These are phyloP conservation scores for Cryptotermes secundus DNA, from an alignment of 1,140 invertebrate genomes.

Conservation along the genomic window DNA sequence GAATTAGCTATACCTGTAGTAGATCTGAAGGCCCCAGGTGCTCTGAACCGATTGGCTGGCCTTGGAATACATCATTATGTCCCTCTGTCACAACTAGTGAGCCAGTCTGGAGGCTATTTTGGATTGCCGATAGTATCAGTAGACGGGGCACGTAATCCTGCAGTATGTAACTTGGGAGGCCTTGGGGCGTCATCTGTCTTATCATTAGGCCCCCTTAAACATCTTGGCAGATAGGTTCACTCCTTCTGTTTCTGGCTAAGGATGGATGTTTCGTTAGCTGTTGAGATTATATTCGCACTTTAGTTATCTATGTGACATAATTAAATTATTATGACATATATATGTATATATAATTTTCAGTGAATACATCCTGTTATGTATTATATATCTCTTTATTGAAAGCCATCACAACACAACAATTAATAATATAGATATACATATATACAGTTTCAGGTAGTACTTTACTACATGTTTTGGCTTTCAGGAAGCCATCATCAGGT, in stretches of 20 bases:
- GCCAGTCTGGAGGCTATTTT: conserved; percentile 61
- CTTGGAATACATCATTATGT: conserved; percentile 74
- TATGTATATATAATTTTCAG: too few relatives aligned
- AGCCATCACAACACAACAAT: too few relatives aligned
- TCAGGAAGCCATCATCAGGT: too few relatives aligned
- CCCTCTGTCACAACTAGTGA: conserved; percentile 64
- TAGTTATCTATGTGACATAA: too few relatives aligned
- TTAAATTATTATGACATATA: too few relatives aligned
- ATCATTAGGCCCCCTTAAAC: conserved; percentile 67
- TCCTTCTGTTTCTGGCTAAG: background rate
- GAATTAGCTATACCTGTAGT: conserved; percentile 72
- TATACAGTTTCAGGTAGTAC: too few relatives aligned
- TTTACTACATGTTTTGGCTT: too few relatives aligned
- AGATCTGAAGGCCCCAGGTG: conserved; percentile 65
- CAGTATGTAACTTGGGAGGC: conserved; percentile 59
- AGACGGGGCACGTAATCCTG: conserved; percentile 62
- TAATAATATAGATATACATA: too few relatives aligned
- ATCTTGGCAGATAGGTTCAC: conserved; percentile 49
- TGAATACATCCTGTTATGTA: too few relatives aligned
- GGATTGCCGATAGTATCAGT: conserved; percentile 71
- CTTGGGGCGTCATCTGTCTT: conserved; percentile 65
- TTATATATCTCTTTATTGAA: too few relatives aligned
- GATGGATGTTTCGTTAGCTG: background rate
- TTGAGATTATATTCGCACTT: too few relatives aligned
- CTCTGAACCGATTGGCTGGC: conserved; percentile 59